Conservation (phyloP, 2,888 invertebrate genomes). For the Drosophila sordidapex region DNA sequence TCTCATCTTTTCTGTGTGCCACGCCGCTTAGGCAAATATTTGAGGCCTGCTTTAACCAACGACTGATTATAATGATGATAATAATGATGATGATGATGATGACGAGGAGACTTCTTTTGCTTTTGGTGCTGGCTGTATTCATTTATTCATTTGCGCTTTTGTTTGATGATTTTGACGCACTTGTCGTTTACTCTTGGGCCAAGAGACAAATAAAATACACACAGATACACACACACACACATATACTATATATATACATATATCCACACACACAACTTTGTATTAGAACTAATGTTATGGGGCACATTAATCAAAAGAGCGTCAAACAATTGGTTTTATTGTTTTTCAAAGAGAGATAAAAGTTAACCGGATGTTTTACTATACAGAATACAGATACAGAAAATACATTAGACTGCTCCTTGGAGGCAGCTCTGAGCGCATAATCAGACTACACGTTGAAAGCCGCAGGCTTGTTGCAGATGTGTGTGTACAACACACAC, state of each 20-base stretch:
- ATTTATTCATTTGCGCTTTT: constrained; percentile 72
- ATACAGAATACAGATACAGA: too few relatives aligned
- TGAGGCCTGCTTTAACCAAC: constrained; percentile 52
- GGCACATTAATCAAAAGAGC: constrained; percentile 2
- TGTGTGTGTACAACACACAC: constrained; percentile 21
- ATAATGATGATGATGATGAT: constrained; percentile 9
- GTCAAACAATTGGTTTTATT: constrained; percentile 23
- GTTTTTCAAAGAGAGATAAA: constrained; percentile 17
- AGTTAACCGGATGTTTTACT: constrained; percentile 40
- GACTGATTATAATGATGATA: constrained; percentile 8
- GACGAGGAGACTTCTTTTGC: constrained; percentile 17
- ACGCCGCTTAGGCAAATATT: constrained; percentile 61
- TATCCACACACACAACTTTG: neutral
- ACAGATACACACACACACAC: neutral
- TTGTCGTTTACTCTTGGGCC: constrained; percentile 46
- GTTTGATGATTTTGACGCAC: constrained; percentile 72
- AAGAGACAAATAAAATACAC: constrained; percentile 27
- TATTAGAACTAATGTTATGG: neutral
- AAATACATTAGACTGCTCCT: constrained; percentile 27
- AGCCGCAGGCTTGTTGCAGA: constrained; percentile 45
- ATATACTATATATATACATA: neutral
- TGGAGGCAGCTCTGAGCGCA: constrained; percentile 17
- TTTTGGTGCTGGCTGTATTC: constrained; percentile 46
- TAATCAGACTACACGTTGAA: constrained; percentile 47
- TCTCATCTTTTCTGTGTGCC: constrained; percentile 27